These are phyloP conservation scores for Drosophila busckii DNA, from an alignment of 1,140 invertebrate genomes.

Conservation along the genomic window DNA sequence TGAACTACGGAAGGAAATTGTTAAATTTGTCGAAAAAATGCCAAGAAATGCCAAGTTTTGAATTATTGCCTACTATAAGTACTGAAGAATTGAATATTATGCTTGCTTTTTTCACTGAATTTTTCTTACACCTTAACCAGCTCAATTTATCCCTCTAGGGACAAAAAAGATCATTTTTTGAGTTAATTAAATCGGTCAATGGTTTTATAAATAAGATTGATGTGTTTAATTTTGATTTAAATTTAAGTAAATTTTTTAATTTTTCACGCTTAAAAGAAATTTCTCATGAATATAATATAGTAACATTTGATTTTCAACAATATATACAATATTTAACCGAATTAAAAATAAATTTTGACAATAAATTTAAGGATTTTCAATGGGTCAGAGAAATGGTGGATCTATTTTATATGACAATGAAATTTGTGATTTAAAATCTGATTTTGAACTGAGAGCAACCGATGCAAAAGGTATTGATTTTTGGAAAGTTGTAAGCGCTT, in stretches of 20 bases:
- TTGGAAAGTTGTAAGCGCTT: neutral
- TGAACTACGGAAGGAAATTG: neutral
- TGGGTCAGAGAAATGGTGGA: neutral
- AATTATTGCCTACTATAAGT: neutral
- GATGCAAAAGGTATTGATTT: neutral
- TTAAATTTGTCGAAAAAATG: neutral
- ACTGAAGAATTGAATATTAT: neutral
- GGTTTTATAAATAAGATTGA: neutral
- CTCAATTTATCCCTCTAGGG: neutral
- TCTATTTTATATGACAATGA: neutral
- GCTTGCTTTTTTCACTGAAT: neutral
- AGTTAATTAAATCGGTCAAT: neutral
- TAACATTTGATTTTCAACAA: too few species aligned
- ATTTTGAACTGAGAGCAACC: neutral
- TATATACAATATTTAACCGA: too few species aligned
- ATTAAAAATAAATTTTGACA: too few species aligned
- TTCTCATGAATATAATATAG: too few species aligned
- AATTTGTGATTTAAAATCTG: neutral
- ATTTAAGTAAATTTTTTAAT: too few species aligned
- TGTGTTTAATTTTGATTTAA: too few species aligned
- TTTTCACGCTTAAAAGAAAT: too few species aligned
- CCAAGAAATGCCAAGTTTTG: too few species aligned
- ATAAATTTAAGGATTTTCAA: too few species aligned
- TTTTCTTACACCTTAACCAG: neutral
- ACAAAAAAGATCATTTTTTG: slow-evolving; percentile 1